phyloP scores from a whole-genome alignment of 2,797 vertebrate genomes.

The Sandelia bainsii region DNA sequence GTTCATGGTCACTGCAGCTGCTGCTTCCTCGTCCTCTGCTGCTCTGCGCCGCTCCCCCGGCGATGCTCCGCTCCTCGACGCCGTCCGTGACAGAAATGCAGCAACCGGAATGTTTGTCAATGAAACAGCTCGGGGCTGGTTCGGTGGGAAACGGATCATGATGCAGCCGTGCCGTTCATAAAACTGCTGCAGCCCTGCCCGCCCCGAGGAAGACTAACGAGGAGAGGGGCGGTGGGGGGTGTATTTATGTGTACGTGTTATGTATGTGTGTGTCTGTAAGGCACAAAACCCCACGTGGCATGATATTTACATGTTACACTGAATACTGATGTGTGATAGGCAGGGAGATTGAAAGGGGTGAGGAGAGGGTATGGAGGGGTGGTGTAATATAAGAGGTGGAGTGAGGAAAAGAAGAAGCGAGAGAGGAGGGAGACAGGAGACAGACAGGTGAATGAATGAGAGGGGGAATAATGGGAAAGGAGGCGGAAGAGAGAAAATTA shows the following conservation, averaged over 20 bases:
- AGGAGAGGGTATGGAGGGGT: background rate
- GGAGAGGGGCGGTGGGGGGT: background rate
- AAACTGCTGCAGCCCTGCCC: conserved; percentile 80
- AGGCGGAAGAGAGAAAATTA: conserved; percentile 42
- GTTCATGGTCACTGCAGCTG: conserved; percentile 61
- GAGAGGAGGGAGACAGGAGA: conserved; percentile 17
- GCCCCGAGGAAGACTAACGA: conserved; percentile 57
- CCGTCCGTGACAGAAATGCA: conserved; percentile 76
- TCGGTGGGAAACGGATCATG: conserved; percentile 59
- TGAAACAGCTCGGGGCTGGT: conserved; percentile 56
- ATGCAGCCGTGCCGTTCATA: conserved; percentile 75
- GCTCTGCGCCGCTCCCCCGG: conserved; percentile 56
- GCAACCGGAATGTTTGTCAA: conserved; percentile 75
- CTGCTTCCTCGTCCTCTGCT: conserved; percentile 40
- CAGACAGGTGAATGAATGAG: conserved; percentile 61
- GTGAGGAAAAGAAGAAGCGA: conserved; percentile 18
- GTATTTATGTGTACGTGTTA: background rate
- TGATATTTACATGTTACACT: conserved; percentile 71
- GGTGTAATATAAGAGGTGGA: conserved; percentile 35
- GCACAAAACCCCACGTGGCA: conserved; percentile 74
- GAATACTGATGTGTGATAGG: conserved; percentile 48
- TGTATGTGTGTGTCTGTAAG: background rate
- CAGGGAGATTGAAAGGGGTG: background rate
- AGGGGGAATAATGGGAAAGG: conserved; percentile 50
- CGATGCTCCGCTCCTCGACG: conserved; percentile 52